These are phyloP conservation scores for Bombus fervidus DNA, from an alignment of 1,140 invertebrate genomes.

Conservation along the genomic window DNA sequence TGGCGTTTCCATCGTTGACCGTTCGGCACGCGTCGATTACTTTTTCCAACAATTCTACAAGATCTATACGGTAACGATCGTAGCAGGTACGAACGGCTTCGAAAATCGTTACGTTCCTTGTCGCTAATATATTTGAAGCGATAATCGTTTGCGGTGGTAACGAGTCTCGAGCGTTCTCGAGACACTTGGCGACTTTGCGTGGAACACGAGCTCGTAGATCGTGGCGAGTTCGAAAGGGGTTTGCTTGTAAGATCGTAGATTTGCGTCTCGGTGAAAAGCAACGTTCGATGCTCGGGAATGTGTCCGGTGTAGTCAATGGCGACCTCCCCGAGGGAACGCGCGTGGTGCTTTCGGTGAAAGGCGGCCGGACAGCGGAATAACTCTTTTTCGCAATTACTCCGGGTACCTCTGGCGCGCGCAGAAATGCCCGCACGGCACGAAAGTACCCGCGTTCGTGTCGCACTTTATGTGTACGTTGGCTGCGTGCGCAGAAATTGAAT, in stretches of 20 bases:
- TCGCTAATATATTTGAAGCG: background rate
- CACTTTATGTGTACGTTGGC: conserved; percentile 8
- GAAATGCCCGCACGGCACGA: conserved; percentile 40
- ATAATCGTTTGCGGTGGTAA: background rate
- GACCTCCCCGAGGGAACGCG: background rate
- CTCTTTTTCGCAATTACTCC: conserved; percentile 64
- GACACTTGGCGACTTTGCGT: conserved; percentile 4
- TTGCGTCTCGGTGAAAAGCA: conserved; percentile 58
- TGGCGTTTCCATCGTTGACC: background rate
- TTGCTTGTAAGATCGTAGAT: conserved; percentile 57
- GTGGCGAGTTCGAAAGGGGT: conserved; percentile 31
- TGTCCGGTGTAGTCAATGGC: conserved; percentile 18
- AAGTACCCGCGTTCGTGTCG: conserved; percentile 10
- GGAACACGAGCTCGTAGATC: background rate
- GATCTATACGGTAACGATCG: background rate
- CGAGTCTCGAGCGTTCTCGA: background rate
- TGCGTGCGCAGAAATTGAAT: conserved; percentile 45
- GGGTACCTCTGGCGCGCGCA: conserved; percentile 35
- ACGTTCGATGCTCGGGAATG: conserved; percentile 51
- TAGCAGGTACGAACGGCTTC: too few species aligned
- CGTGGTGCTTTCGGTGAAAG: conserved; percentile 55
- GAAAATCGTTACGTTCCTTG: background rate
- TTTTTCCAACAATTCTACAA: background rate
- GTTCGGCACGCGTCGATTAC: background rate
- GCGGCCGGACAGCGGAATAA: conserved; percentile 56